phyloP scores from a whole-genome alignment of 2,797 vertebrate genomes.

The Falco biarmicus region DNA sequence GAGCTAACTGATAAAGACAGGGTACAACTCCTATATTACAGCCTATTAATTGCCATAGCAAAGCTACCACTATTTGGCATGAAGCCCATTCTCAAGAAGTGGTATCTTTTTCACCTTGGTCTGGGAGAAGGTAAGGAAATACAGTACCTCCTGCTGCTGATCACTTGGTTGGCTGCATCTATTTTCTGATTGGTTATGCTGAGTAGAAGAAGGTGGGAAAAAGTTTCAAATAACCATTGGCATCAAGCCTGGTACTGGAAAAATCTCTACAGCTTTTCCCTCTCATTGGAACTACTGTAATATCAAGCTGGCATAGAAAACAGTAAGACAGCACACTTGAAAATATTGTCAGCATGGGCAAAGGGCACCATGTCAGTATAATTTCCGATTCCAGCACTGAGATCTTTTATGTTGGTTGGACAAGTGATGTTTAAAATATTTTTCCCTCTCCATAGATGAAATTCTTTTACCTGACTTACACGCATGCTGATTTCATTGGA shows the following conservation, averaged over 20 bases:
- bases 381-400: not conserved
- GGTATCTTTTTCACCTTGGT: not conserved
- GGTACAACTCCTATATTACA: not conserved
- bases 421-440: not conserved
- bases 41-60: not conserved
- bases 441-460: not conserved
- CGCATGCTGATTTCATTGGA: not conserved
- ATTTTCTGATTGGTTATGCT: not conserved
- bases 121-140: not conserved
- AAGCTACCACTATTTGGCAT: not conserved
- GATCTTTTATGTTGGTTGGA: not conserved
- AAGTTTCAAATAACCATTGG: not conserved
- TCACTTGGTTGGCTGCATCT: not conserved
- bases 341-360: not conserved
- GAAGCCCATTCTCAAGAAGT: not conserved
- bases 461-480: not conserved
- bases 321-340: not conserved
- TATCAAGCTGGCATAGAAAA: not conserved
- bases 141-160: not conserved
- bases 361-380: not conserved
- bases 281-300: not conserved
- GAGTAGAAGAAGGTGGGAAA: not conserved
- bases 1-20: not conserved
- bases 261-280: not conserved
- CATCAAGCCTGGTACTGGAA: not conserved